Conservation (phyloP, 2,113 vertebrate genomes). For the Castor canadensis region DNA sequence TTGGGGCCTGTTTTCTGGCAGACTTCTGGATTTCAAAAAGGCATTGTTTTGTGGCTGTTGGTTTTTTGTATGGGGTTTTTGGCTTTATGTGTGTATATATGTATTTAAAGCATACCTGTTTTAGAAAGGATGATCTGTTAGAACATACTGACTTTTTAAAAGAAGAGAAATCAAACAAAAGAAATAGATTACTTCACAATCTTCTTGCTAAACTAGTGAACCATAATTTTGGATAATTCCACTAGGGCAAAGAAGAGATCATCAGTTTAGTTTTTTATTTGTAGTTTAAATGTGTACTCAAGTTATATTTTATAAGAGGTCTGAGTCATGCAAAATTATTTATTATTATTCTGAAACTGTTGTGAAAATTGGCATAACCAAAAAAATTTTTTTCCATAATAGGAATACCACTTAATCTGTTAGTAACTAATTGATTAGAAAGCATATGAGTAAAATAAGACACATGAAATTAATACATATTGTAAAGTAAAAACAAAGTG, state of each 20-base stretch:
- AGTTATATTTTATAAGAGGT: background rate
- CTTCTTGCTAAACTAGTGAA: background rate
- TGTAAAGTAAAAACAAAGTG: background rate
- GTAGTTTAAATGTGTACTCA: background rate
- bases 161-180: background rate
- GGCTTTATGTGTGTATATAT: background rate
- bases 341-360: background rate
- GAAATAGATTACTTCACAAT: background rate
- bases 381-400: constrained; percentile 8
- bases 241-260: background rate
- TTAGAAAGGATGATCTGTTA: background rate
- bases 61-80: background rate
- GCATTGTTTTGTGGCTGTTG: background rate
- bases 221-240: background rate
- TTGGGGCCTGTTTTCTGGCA: background rate
- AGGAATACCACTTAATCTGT: background rate
- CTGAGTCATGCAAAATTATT: background rate
- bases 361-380: background rate
- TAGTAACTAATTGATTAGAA: constrained; percentile 4
- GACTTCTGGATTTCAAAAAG: background rate
- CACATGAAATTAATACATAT: background rate
- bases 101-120: constrained; percentile 32
- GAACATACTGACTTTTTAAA: background rate
- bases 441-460: background rate
- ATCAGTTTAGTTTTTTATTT: background rate